A percentile compares a stretch with the other conserved stretches of the same genome.
phyloP scores from a whole-genome alignment of 2,888 invertebrate genomes.

The Corbicula japonica region DNA sequence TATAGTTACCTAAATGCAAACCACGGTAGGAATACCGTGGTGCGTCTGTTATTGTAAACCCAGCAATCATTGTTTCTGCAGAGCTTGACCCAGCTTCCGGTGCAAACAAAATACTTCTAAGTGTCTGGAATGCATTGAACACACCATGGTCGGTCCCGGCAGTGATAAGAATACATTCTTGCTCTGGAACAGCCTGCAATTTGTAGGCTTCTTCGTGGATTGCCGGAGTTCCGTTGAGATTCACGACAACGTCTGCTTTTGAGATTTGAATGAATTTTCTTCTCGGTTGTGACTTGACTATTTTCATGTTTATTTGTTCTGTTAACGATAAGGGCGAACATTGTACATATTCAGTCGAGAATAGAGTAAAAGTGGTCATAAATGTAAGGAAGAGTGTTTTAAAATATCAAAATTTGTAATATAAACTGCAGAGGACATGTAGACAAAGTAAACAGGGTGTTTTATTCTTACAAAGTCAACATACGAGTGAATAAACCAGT shows the following conservation, averaged over 20 bases:
- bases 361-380: too few relatives aligned
- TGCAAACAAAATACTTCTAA: conserved; percentile 64
- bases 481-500: too few relatives aligned
- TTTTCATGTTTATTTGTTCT: conserved; percentile 44
- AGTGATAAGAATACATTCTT: conserved; percentile 66
- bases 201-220: conserved; percentile 72
- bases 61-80: conserved; percentile 53
- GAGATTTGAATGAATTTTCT: conserved; percentile 38
- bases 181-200: conserved; percentile 62
- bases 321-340: conserved; percentile 9
- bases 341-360: too few relatives aligned
- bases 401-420: too few relatives aligned
- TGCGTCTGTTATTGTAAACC: conserved; percentile 71
- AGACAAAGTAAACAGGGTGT: not conserved
- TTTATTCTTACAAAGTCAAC: not conserved
- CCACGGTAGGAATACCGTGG: conserved; percentile 83
- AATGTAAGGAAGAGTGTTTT: too few relatives aligned
- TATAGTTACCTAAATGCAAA: conserved; percentile 74
- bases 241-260: conserved; percentile 35
- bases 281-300: conserved; percentile 40
- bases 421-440: too few relatives aligned
- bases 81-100: conserved; percentile 27
- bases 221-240: conserved; percentile 28
- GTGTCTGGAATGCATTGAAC: conserved; percentile 79
- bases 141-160: conserved; percentile 70